A percentile compares a stretch with the other conserved stretches of the same genome.
Evolutionary conservation across 35 echinoderm and acorn worm genomes (phyloP).

Genomic region (Eucidaris tribuloides): DNA sequence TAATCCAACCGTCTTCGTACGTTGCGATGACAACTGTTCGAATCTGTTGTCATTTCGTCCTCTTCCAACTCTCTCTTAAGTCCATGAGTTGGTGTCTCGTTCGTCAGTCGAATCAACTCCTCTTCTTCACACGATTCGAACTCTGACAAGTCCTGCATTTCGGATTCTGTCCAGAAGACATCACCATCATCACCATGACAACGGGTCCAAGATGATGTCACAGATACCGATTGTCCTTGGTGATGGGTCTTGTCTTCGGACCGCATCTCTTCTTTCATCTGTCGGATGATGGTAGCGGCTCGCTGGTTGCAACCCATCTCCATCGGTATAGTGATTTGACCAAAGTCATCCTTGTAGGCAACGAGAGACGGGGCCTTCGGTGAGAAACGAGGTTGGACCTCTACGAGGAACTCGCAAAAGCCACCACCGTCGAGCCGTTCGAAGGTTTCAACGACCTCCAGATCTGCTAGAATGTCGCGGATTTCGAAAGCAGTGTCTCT

Average conservation of each 20-base stretch:
- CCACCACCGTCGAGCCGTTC: background rate
- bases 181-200: background rate
- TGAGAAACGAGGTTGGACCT: background rate
- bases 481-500: background rate
- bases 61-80: background rate
- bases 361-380: background rate
- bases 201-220: background rate
- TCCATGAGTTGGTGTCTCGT: background rate
- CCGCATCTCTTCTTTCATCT: background rate
- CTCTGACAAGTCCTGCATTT: background rate
- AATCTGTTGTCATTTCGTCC: background rate
- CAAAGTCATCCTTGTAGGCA: slow-evolving; percentile 2
- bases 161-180: background rate
- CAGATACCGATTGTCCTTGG: no score
- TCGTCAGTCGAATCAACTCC: background rate
- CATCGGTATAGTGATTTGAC: background rate
- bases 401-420: background rate
- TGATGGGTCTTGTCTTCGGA: background rate
- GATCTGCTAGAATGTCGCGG: background rate
- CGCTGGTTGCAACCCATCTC: slow-evolving; percentile 5
- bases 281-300: background rate
- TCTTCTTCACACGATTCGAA: background rate
- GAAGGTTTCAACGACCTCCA: background rate
- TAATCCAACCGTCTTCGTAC: no score
- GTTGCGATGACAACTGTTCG: background rate